Evolutionary conservation across 2,113 vertebrate genomes (phyloP).

Genomic region (Macheiramphus alcinus): DNA sequence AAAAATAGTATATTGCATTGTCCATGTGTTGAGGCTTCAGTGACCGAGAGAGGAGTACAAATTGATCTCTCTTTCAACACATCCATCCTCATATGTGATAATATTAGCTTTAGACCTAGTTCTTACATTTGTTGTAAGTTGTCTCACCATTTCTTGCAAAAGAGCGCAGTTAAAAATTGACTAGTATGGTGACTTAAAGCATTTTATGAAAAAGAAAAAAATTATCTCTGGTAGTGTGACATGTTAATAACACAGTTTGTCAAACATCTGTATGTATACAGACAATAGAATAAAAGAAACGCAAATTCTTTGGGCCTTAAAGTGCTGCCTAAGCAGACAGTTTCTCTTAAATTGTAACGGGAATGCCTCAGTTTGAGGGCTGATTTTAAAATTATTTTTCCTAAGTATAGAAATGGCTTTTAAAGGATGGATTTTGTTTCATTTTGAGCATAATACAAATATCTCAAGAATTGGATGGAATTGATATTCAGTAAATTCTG

Average conservation of each 20-base stretch:
- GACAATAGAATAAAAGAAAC: not conserved
- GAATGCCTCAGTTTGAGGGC: not conserved
- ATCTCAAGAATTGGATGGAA: not conserved
- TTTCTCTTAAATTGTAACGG: not conserved
- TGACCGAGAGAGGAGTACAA: not conserved
- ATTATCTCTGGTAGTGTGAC: not conserved
- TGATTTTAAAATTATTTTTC: not conserved
- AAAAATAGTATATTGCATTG: not conserved
- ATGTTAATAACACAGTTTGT: not conserved
- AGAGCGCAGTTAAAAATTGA: not conserved
- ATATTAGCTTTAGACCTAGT: not conserved
- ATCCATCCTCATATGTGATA: not conserved
- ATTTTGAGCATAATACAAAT: not conserved
- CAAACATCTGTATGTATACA: not conserved
- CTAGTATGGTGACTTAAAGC: not conserved
- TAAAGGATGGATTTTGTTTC: not conserved
- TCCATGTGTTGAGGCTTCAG: not conserved
- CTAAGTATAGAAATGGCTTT: not conserved
- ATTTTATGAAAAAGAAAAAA: no score
- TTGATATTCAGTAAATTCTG: not conserved
- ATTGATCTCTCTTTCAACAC: not conserved
- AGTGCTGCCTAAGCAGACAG: not conserved
- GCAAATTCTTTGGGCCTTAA: not conserved
- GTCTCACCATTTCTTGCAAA: not conserved
- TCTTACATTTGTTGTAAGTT: not conserved